Evolutionary conservation across 2,797 vertebrate genomes (phyloP).

Genomic region (Acanthopagrus latus): DNA sequence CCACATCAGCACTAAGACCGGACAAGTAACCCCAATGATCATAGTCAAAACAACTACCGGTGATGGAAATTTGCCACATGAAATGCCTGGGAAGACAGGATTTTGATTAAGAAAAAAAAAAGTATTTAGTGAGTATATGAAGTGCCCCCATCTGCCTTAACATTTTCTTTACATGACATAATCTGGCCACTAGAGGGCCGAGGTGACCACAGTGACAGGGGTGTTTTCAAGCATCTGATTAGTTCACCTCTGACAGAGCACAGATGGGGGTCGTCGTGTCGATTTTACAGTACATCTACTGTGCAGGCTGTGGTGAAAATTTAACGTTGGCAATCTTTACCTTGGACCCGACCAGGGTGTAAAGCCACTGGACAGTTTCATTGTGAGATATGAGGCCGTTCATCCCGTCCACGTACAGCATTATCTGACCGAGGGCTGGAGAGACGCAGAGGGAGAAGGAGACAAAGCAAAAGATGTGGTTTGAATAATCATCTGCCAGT

Average conservation of each 20-base stretch:
- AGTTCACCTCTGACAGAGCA: conserved; percentile 24
- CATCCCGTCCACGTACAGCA: conserved; percentile 99
- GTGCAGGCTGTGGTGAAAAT: conserved; percentile 2
- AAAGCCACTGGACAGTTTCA: conserved; percentile 97
- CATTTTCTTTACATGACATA: background rate
- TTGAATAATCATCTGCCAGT: conserved; percentile 36
- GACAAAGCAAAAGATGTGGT: background rate
- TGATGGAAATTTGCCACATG: background rate
- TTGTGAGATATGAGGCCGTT: conserved; percentile 97
- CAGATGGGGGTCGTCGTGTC: conserved; percentile 16
- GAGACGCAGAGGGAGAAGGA: conserved; percentile 12
- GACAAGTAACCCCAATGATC: background rate
- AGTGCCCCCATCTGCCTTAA: conserved; percentile 10
- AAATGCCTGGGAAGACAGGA: conserved; percentile 13
- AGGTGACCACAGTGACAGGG: conserved; percentile 32
- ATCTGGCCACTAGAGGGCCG: conserved; percentile 77
- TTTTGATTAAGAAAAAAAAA: conserved; percentile 3
- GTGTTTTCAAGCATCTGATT: background rate
- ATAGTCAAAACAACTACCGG: conserved; percentile 5
- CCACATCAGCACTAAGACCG: background rate
- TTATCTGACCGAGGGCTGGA: conserved; percentile 96
- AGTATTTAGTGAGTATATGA: too few species aligned
- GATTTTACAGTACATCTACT: background rate
- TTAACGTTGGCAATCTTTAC: conserved; percentile 81
- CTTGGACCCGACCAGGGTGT: conserved; percentile 95